Evolutionary conservation across 1,140 invertebrate species (phyloP).

Genomic region (Paraescarpia echinospica): DNA sequence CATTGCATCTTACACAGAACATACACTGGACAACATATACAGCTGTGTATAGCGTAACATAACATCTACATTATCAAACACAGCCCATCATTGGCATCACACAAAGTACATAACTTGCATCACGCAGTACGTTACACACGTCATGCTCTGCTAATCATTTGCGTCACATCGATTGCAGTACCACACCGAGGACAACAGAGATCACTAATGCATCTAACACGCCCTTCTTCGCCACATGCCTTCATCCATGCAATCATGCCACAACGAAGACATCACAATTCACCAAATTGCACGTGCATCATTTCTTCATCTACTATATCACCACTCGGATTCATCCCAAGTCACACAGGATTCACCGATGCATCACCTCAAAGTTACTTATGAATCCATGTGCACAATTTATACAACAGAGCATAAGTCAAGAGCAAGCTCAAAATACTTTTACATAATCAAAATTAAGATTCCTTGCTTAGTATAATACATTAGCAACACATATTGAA

Average conservation of each 20-base stretch:
- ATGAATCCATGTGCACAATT: background rate
- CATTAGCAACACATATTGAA: no score
- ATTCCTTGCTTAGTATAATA: no score
- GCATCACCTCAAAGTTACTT: background rate
- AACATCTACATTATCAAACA: background rate
- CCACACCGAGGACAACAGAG: background rate
- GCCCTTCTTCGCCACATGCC: no score
- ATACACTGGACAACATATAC: no score
- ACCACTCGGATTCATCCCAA: background rate
- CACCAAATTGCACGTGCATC: no score
- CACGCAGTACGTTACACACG: background rate
- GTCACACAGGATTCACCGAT: background rate
- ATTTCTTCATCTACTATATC: background rate
- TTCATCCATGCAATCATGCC: no score
- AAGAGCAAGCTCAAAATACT: no score
- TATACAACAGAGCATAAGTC: no score
- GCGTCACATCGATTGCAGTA: background rate
- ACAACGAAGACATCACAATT: no score
- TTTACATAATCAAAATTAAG: no score
- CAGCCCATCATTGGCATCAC: background rate
- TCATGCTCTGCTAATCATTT: background rate
- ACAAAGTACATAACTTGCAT: background rate
- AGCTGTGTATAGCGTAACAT: background rate
- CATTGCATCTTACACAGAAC: no score
- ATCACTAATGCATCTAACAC: background rate